These are phyloP conservation scores for Sula dactylatra DNA, from an alignment of 2,113 vertebrate species.

Conservation along the genomic window DNA sequence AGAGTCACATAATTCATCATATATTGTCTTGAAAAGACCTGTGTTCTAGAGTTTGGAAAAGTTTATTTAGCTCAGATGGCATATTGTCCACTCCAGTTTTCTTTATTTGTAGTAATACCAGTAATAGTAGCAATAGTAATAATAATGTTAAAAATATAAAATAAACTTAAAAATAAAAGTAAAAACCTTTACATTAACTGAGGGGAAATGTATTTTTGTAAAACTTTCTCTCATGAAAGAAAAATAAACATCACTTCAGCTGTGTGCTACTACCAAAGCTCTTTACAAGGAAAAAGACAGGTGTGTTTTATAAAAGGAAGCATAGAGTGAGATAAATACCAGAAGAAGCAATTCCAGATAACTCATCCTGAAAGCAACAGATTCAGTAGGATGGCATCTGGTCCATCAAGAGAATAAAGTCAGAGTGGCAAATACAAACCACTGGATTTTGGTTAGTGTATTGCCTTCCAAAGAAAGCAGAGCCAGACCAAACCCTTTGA, in stretches of 20 bases:
- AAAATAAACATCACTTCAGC: background rate
- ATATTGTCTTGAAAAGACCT: background rate
- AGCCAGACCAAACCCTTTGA: background rate
- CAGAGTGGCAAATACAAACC: background rate
- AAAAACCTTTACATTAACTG: background rate
- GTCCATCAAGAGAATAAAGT: background rate
- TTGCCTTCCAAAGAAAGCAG: background rate
- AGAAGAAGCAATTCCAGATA: background rate
- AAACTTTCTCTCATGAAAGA: background rate
- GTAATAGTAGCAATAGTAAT: background rate
- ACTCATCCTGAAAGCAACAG: background rate
- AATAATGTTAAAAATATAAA: background rate
- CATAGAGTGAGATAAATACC: background rate
- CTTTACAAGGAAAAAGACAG: background rate
- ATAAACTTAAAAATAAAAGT: background rate
- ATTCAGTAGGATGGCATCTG: background rate
- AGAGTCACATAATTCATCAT: background rate
- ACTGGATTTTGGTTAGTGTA: background rate
- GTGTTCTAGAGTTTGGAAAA: background rate
- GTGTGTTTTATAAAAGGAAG: background rate
- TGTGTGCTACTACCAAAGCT: background rate
- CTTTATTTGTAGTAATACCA: background rate
- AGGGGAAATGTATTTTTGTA: background rate
- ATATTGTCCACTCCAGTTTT: background rate
- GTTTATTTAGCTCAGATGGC: background rate